Percentiles rank a stretch among this genome's conserved stretches.
Evolutionary conservation across 2,888 invertebrate genomes (phyloP).

Genomic region (Dynastes grantii): DNA sequence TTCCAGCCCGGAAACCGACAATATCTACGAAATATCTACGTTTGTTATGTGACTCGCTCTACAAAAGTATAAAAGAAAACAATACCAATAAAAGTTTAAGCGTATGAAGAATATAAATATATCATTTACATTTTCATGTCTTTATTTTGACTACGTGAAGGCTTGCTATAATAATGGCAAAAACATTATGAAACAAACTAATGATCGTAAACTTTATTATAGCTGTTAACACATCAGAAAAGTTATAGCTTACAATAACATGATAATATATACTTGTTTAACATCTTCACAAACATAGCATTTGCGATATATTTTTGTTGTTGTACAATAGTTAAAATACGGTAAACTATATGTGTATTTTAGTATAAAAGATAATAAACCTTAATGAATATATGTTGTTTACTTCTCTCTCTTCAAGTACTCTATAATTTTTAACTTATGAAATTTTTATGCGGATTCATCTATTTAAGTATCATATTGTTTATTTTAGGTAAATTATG

Average conservation of each 20-base stretch:
- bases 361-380: background rate
- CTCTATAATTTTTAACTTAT: constrained; percentile 4
- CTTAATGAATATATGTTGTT: background rate
- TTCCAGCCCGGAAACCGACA: no score
- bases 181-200: background rate
- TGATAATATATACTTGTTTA: background rate
- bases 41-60: background rate
- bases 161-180: background rate
- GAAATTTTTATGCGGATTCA: constrained; percentile 5
- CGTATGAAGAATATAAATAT: background rate
- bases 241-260: background rate
- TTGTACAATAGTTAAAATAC: background rate
- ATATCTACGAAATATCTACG: background rate
- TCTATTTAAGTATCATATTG: background rate
- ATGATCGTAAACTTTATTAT: background rate
- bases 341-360: background rate
- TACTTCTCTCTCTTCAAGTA: background rate
- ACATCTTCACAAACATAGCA: background rate
- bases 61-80: background rate
- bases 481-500: background rate
- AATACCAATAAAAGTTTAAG: background rate
- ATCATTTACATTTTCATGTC: background rate
- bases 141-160: background rate
- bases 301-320: background rate
- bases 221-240: background rate